Evolutionary conservation across 2,888 invertebrate species (phyloP).

Genomic region (Erannis defoliaria): DNA sequence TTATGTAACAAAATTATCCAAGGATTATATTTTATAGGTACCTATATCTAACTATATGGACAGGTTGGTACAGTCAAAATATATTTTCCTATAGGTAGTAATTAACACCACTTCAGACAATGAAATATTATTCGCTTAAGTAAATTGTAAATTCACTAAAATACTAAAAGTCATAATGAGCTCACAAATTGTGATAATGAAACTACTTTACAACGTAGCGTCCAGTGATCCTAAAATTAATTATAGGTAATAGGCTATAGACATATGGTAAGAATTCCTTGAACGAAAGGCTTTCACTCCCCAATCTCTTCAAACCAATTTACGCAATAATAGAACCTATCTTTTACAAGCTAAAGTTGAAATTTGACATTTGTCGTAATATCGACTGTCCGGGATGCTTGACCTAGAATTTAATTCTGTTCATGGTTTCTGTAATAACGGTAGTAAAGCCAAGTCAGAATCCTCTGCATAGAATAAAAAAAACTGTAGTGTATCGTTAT

Average conservation of each 20-base stretch:
- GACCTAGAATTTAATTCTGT: conserved; percentile 47
- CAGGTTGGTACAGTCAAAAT: too few relatives aligned
- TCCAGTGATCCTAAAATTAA: too few relatives aligned
- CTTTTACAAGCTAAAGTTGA: conserved; percentile 33
- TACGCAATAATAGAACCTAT: conserved; percentile 38
- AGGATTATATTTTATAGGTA: too few relatives aligned
- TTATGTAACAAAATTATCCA: too few relatives aligned
- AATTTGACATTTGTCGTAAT: conserved; percentile 31
- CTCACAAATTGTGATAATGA: too few relatives aligned
- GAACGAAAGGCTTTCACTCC: conserved; percentile 39
- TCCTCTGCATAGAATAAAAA: too few relatives aligned
- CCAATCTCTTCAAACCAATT: conserved; percentile 19
- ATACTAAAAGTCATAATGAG: too few relatives aligned
- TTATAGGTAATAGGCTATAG: neutral
- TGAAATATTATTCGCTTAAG: too few relatives aligned
- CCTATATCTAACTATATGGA: too few relatives aligned
- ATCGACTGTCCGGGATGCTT: conserved; percentile 41
- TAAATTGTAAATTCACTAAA: too few relatives aligned
- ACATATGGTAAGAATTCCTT: conserved; percentile 1
- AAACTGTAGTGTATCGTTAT: neutral
- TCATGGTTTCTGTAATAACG: conserved; percentile 22
- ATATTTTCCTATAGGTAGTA: too few relatives aligned
- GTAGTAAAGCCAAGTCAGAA: neutral
- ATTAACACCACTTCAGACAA: too few relatives aligned
- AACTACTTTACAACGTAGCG: neutral